These are phyloP conservation scores for Argentina silus DNA, from an alignment of 2,797 vertebrate species.

Conservation along the genomic window DNA sequence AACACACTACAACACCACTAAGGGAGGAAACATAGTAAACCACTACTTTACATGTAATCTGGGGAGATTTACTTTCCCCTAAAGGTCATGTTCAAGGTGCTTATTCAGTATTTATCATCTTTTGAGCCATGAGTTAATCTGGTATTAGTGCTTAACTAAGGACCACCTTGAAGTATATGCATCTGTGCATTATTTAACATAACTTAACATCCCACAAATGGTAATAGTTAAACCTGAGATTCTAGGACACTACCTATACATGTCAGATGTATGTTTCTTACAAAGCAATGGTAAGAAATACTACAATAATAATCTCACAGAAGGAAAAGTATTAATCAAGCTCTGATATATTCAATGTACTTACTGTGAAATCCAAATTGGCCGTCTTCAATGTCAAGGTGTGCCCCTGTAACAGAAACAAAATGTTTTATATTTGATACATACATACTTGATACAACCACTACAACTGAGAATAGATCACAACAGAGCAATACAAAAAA, in stretches of 20 bases:
- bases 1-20: not conserved
- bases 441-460: not conserved
- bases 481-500: slow-evolving; percentile 32
- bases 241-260: not conserved
- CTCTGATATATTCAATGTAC: slow-evolving; percentile 54
- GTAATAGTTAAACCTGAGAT: not conserved
- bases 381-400: slow-evolving; percentile 84
- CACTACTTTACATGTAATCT: slow-evolving; percentile 9
- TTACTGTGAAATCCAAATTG: slow-evolving; percentile 92
- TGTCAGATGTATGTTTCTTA: not conserved
- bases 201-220: not conserved
- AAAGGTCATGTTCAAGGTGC: not conserved
- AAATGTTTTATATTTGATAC: slow-evolving; percentile 15
- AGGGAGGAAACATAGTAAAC: not conserved
- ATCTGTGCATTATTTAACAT: not conserved
- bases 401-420: slow-evolving; percentile 78
- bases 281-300: not conserved
- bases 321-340: not conserved
- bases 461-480: slow-evolving; percentile 30
- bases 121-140: not conserved
- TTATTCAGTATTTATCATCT: not conserved
- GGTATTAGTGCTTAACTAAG: not conserved
- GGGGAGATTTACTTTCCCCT: not conserved
- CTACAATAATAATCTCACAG: not conserved
- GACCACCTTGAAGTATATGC: not conserved